Percentiles rank a stretch among this genome's conserved stretches.
Conservation (phyloP, 2,888 invertebrate species). For the Xanthia togata region DNA sequence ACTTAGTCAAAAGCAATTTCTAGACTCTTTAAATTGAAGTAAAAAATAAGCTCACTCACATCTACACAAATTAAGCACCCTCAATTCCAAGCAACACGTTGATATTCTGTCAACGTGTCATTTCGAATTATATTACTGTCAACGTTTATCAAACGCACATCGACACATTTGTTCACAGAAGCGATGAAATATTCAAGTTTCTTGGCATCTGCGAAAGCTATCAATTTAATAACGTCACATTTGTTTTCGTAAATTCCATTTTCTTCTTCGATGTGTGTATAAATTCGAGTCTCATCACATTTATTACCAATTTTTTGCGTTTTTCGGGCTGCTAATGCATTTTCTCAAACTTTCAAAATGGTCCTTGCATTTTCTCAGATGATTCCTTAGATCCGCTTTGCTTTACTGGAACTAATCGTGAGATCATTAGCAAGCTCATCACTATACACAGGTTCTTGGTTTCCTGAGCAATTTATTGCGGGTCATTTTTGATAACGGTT, state of each 20-base stretch:
- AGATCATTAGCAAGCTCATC: neutral
- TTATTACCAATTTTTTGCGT: neutral
- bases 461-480: neutral
- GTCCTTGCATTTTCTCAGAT: neutral
- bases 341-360: neutral
- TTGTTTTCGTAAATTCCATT: constrained; percentile 18
- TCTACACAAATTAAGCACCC: constrained; percentile 3
- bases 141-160: constrained; percentile 56
- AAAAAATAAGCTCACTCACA: constrained; percentile 9
- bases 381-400: neutral
- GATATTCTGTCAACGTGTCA: constrained; percentile 48
- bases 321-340: neutral
- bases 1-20: neutral
- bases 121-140: constrained; percentile 61
- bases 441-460: neutral
- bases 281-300: neutral
- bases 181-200: constrained; percentile 65
- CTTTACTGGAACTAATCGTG: neutral
- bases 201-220: constrained; percentile 55
- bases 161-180: constrained; percentile 62
- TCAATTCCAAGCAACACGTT: constrained; percentile 36
- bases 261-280: constrained; percentile 10
- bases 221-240: constrained; percentile 36
- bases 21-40: neutral
- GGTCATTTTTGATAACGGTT: neutral